Conservation (phyloP, 2,113 vertebrate genomes). For the Gnathonemus echidnorhynchus region DNA sequence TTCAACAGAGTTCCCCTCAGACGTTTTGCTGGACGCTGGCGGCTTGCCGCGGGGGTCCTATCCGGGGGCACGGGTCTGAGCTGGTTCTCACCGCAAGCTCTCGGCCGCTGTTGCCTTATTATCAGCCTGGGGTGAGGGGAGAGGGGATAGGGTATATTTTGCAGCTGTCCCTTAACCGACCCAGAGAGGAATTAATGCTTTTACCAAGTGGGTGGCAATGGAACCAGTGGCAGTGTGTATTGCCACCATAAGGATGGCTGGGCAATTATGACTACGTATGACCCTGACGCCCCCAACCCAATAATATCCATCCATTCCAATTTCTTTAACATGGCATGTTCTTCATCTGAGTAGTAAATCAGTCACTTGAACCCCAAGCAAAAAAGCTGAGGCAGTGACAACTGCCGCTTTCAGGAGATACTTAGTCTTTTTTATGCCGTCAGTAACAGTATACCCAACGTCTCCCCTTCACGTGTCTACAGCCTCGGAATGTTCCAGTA, state of each 20-base stretch:
- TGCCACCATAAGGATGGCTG: background rate
- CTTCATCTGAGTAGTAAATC: background rate
- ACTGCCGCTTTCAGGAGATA: conserved; percentile 29
- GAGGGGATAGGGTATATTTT: background rate
- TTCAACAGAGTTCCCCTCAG: conserved; percentile 35
- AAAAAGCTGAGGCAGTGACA: conserved; percentile 17
- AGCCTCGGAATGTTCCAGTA: background rate
- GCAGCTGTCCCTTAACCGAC: background rate
- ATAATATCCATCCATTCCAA: background rate
- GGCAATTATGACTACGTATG: background rate
- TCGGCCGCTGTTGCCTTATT: background rate
- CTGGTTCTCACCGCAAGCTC: background rate
- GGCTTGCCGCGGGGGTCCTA: background rate
- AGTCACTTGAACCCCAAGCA: background rate
- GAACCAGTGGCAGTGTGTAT: background rate
- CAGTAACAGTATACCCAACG: conserved; percentile 11
- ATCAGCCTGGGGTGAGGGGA: background rate
- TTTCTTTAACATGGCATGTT: background rate
- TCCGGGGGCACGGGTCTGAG: background rate
- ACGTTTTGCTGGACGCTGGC: conserved; percentile 28
- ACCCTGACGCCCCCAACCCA: background rate
- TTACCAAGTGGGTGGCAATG: background rate
- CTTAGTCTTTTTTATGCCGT: conserved; percentile 29
- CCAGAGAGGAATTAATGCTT: background rate
- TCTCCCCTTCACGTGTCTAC: background rate